These are phyloP conservation scores for Loriculus beryllinus DNA, from an alignment of 2,797 vertebrate genomes.

Conservation along the genomic window DNA sequence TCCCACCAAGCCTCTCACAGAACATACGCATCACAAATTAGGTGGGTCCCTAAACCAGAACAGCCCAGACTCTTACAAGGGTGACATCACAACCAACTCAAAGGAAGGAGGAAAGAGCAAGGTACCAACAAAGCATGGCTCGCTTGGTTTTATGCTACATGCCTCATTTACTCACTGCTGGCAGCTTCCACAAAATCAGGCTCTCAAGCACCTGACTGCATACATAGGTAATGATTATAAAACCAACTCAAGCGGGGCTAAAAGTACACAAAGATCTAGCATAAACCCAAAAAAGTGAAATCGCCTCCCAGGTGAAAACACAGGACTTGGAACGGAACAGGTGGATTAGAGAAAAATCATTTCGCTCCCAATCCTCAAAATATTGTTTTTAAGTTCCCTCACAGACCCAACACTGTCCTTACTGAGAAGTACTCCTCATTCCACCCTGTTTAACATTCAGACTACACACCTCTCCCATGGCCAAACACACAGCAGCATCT, in stretches of 20 bases:
- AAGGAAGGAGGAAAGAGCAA: background rate
- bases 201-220: constrained; percentile 41
- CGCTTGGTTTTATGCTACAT: background rate
- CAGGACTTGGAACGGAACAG: background rate
- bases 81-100: accelerated
- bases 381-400: background rate
- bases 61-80: background rate
- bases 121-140: background rate
- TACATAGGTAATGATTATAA: constrained; percentile 36
- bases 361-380: constrained; percentile 2
- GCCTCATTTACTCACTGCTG: constrained; percentile 49
- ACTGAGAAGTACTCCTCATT: background rate
- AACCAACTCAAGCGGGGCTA: constrained; percentile 35
- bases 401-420: background rate
- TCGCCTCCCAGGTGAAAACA: constrained; percentile 2
- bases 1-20: background rate
- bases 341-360: background rate
- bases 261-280: constrained; percentile 45
- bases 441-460: background rate
- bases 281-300: background rate
- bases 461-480: background rate
- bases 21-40: accelerated
- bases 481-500: background rate
- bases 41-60: background rate
- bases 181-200: constrained; percentile 34